Evolutionary conservation across 1,140 invertebrate species (phyloP).

Genomic region (Harlomillsia oculata): DNA sequence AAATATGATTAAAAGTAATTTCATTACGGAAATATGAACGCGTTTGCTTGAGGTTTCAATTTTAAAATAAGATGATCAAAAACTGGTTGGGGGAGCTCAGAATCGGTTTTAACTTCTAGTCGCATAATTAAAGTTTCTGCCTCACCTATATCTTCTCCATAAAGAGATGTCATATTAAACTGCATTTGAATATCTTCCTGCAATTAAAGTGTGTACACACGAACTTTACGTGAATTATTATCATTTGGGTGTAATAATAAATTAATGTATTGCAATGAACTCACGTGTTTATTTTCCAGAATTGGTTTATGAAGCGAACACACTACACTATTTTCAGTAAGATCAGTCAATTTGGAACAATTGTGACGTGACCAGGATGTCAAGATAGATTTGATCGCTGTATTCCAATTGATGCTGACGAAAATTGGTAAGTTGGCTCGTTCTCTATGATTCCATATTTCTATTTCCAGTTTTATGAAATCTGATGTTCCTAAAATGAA

Average conservation of each 20-base stretch:
- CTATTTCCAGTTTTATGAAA: constrained; percentile 17
- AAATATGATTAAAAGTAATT: neutral
- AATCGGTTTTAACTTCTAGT: constrained; percentile 5
- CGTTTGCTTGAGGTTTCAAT: neutral
- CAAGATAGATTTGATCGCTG: constrained; percentile 14
- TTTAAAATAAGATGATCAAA: neutral
- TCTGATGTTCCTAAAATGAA: constrained; percentile 26
- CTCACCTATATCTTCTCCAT: neutral
- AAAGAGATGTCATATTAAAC: constrained; percentile 10
- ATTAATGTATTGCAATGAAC: neutral
- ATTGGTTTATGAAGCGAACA: constrained; percentile 12
- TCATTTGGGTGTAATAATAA: neutral
- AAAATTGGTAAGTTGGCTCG: constrained; percentile 26
- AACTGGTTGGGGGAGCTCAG: neutral
- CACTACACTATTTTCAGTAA: neutral
- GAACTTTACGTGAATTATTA: neutral
- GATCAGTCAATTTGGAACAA: neutral
- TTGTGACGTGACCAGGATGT: constrained; percentile 8
- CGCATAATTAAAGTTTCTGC: neutral
- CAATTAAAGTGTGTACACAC: neutral
- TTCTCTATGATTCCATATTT: constrained; percentile 29
- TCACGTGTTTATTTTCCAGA: constrained; percentile 5
- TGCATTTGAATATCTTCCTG: constrained; percentile 4
- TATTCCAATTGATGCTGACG: constrained; percentile 18
- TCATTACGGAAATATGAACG: neutral